These are phyloP conservation scores for Thamnophis elegans DNA, from an alignment of 2,797 vertebrate genomes.

Conservation along the genomic window DNA sequence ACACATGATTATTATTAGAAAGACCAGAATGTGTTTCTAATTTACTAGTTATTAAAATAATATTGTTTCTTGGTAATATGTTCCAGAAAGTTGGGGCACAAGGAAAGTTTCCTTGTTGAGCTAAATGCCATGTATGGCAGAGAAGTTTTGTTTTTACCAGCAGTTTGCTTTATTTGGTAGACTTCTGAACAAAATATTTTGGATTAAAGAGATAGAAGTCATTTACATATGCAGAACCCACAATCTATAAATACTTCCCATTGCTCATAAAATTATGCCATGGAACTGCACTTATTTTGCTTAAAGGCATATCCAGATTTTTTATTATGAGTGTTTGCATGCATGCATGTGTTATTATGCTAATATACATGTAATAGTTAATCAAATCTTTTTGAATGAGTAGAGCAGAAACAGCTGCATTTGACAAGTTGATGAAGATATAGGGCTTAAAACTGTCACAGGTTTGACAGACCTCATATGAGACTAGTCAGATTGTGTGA, in stretches of 20 bases:
- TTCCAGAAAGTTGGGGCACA: conserved; percentile 5
- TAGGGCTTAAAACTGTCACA: conserved; percentile 62
- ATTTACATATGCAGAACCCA: conserved; percentile 56
- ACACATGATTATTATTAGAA: conserved; percentile 24
- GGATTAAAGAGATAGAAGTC: neutral
- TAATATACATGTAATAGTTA: conserved; percentile 55
- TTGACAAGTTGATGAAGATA: conserved; percentile 62
- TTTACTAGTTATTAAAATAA: conserved; percentile 41
- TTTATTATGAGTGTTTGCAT: conserved; percentile 50
- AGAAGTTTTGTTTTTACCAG: conserved; percentile 16
- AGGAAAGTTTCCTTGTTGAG: conserved; percentile 3
- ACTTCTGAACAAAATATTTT: neutral
- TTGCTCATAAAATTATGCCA: conserved; percentile 49
- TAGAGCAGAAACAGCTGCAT: conserved; percentile 69
- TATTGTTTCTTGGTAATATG: conserved; percentile 20
- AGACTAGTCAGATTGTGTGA: conserved; percentile 54
- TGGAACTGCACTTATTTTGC: conserved; percentile 59
- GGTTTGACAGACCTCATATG: conserved; percentile 52
- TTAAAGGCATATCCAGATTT: conserved; percentile 55
- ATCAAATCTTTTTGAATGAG: conserved; percentile 66
- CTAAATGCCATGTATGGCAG: neutral
- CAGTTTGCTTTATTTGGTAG: conserved; percentile 27
- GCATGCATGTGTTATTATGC: conserved; percentile 59
- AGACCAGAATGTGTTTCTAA: conserved; percentile 42
- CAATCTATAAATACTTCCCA: conserved; percentile 40